Evolutionary conservation across 2,797 vertebrate species (phyloP), one percentile per base, ranked within the genome.

Genomic region (Centropyge bicolor): DNA sequence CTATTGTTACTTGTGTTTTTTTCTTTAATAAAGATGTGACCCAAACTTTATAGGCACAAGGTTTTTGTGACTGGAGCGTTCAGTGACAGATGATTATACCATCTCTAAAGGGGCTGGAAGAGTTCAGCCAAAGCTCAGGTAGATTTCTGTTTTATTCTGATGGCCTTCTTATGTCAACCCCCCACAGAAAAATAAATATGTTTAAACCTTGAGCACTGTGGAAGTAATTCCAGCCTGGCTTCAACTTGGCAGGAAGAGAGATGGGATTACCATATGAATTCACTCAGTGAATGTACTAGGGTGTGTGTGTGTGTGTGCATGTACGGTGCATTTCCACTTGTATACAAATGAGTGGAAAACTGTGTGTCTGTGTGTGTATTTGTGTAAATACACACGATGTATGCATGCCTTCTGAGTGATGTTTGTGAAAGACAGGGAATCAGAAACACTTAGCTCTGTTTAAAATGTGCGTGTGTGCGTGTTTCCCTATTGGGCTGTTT

Each of bases 221-320:
- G 83, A 91, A 88, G 87, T 67, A 19, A 83, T 91, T 89, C 76
- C 48, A 59, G 83, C 67, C 79, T 63, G 62, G 86, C 68, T 92
- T 92, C 79, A 85, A 70, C 83, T 91, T 88, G 90, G 90, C 90
- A 86, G 86, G 48, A 51, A 76, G 54, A 57, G 81, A 82, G 81
- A 92, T 93, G 80, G 78, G 85, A 90, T 90, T 89, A 91, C 91
- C 93, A 95, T 90, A 88, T 92, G 91, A 93, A 85, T 73, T 86
- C 82, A 83, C 74, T 90, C 88, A 73, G 78, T 46, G 78, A 46
- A 45, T 22, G 36, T 10, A 35, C 48, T 62, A 22, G 27, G 71
- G 70, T 62, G 76, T 68, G 57, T 80, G 52, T 68, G 72, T 70
- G 77, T 67, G 61, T 80, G 64, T 48, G 16, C 22, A 38, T 43